phyloP scores from a whole-genome alignment of 2,888 invertebrate genomes.

The Drosophila macrothrix region DNA sequence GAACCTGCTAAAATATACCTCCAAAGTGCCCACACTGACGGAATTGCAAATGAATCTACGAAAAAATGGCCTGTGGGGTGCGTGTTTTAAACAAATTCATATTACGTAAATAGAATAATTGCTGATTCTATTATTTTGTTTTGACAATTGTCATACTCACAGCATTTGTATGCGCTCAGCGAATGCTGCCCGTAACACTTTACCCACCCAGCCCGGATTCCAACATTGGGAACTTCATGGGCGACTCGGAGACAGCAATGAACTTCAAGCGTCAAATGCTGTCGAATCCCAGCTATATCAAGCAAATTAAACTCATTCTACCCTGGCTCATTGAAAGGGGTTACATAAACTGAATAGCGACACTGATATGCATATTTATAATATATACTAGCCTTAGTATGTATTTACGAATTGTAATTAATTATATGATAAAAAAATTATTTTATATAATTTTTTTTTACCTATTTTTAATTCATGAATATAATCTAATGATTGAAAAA shows the following conservation, averaged over 20 bases:
- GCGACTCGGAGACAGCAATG: conserved; percentile 58
- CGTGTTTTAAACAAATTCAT: conserved; percentile 10
- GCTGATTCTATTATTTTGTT: conserved; percentile 19
- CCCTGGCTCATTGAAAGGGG: conserved; percentile 80
- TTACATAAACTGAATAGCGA: conserved; percentile 47
- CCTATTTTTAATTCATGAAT: background rate
- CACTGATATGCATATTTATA: background rate
- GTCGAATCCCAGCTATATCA: conserved; percentile 71
- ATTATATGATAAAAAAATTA: background rate
- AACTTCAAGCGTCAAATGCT: conserved; percentile 74
- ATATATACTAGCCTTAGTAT: background rate
- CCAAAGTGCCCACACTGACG: conserved; percentile 70
- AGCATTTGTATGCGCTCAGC: conserved; percentile 70
- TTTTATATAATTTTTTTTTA: background rate
- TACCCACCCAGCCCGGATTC: conserved; percentile 75
- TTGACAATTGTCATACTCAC: background rate
- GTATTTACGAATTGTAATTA: background rate
- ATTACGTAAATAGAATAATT: conserved; percentile 1
- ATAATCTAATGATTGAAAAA: background rate
- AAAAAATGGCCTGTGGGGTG: conserved; percentile 77
- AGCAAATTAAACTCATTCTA: conserved; percentile 74
- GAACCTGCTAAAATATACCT: conserved; percentile 70
- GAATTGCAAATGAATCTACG: conserved; percentile 77
- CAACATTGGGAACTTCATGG: conserved; percentile 68
- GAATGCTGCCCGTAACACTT: conserved; percentile 69